Percentiles rank a stretch among this genome's conserved stretches.
These are phyloP conservation scores for Brachionus rubens DNA, from an alignment of 1,140 invertebrate genomes.

Conservation along the genomic window DNA sequence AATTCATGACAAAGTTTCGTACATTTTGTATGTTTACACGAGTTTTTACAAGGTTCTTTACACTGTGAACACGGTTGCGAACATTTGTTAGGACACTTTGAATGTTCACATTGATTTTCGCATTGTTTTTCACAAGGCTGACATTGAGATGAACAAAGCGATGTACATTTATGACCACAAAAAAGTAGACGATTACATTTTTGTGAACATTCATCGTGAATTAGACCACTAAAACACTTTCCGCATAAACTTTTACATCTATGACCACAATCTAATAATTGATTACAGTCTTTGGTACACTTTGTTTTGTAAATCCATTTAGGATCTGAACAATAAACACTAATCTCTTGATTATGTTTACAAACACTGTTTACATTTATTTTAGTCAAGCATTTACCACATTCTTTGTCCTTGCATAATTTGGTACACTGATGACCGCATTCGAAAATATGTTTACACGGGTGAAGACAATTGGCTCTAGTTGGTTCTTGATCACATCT, in stretches of 20 bases:
- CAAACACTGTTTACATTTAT: background rate
- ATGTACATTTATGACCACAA: constrained; percentile 10
- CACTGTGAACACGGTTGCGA: constrained; percentile 66
- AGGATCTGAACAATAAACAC: background rate
- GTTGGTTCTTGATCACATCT: constrained; percentile 19
- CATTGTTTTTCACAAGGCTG: constrained; percentile 66
- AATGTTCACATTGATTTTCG: constrained; percentile 63
- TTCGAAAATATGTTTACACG: constrained; percentile 47
- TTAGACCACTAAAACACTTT: constrained; percentile 64
- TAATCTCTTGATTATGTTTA: background rate
- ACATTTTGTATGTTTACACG: constrained; percentile 65
- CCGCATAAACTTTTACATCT: constrained; percentile 66
- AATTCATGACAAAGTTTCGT: constrained; percentile 64
- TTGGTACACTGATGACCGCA: constrained; percentile 49
- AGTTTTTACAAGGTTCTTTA: constrained; percentile 61
- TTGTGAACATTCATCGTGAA: constrained; percentile 62
- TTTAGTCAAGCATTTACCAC: constrained; percentile 1
- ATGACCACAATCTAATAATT: constrained; percentile 64
- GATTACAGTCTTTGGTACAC: constrained; percentile 51
- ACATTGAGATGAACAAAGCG: constrained; percentile 57
- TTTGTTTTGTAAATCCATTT: constrained; percentile 45
- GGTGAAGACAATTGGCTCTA: constrained; percentile 28
- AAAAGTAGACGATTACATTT: constrained; percentile 47
- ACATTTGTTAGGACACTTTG: constrained; percentile 64
- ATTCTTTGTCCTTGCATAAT: constrained; percentile 42